Evolutionary conservation across 2,113 vertebrate genomes (phyloP).

Genomic region (Taurulus bubalis): DNA sequence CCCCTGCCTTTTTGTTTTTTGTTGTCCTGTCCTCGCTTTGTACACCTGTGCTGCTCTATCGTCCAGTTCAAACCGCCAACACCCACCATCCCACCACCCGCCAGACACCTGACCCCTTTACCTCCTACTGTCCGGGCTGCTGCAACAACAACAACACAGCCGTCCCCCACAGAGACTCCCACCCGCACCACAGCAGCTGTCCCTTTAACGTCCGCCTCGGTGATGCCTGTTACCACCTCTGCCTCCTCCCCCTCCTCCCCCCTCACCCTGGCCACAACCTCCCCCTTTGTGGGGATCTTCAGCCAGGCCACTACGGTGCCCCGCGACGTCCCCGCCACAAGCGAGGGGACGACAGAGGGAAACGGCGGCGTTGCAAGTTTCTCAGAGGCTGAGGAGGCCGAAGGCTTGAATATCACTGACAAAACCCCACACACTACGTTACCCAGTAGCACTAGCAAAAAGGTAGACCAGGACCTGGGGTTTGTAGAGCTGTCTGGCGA

Average conservation of each 20-base stretch:
- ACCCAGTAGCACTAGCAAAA: conserved; percentile 48
- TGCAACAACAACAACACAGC: conserved; percentile 24
- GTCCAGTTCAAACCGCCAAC: conserved; percentile 76
- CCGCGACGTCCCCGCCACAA: conserved; percentile 32
- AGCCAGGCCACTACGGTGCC: conserved; percentile 40
- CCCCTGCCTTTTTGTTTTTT: conserved; percentile 23
- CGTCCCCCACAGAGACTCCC: conserved; percentile 52
- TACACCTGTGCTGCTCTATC: conserved; percentile 46
- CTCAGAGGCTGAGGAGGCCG: conserved; percentile 22
- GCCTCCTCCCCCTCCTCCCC: conserved; percentile 43
- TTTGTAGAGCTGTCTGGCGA: conserved; percentile 49
- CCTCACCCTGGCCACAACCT: conserved; percentile 34
- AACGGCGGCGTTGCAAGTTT: conserved; percentile 11
- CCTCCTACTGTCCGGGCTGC: conserved; percentile 46
- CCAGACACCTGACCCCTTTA: conserved; percentile 57
- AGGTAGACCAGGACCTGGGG: conserved; percentile 32
- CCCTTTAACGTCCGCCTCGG: conserved; percentile 29
- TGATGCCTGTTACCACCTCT: conserved; percentile 46
- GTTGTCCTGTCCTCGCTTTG: conserved; percentile 18
- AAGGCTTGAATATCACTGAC: conserved; percentile 13
- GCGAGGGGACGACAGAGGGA: neutral
- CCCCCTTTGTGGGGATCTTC: conserved; percentile 40
- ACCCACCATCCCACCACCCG: conserved; percentile 72
- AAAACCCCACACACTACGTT: conserved; percentile 41
- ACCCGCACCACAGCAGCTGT: conserved; percentile 59